Evolutionary conservation across 2,888 invertebrate species (phyloP).

Genomic region (Cosmopolites sordidus): DNA sequence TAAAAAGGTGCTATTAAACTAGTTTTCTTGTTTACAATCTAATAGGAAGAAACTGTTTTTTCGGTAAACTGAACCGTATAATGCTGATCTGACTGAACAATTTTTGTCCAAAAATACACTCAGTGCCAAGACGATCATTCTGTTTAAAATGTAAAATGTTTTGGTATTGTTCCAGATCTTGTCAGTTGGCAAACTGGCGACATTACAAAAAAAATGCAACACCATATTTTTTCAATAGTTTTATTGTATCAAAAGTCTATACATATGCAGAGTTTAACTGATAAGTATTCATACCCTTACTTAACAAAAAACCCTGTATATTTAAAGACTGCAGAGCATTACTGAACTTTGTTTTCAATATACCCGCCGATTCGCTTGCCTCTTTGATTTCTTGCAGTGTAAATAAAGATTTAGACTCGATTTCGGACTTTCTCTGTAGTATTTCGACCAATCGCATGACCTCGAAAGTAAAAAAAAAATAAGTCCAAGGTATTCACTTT

Average conservation of each 20-base stretch:
- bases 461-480: conserved; percentile 43
- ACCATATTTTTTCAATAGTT: too few species aligned
- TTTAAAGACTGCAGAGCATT: conserved; percentile 75
- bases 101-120: conserved; percentile 52
- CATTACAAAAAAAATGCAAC: conserved; percentile 62
- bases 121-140: conserved; percentile 62
- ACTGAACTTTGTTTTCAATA: conserved; percentile 61
- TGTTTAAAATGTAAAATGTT: conserved; percentile 80
- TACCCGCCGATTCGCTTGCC: conserved; percentile 62
- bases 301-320: conserved; percentile 77
- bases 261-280: conserved; percentile 35
- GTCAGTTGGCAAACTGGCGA: conserved; percentile 81
- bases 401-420: conserved; percentile 67
- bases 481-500: too few species aligned
- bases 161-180: conserved; percentile 84
- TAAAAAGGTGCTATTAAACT: conserved; percentile 48
- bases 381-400: conserved; percentile 71
- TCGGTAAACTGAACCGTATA: conserved; percentile 66
- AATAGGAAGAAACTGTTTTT: too few species aligned
- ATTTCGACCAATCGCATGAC: conserved; percentile 68
- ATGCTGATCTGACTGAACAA: conserved; percentile 61
- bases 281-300: conserved; percentile 58
- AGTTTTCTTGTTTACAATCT: too few species aligned
- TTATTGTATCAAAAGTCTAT: conserved; percentile 5
- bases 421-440: conserved; percentile 62